Evolutionary conservation across 2,888 invertebrate species (phyloP).

Genomic region (Rutpela maculata): DNA sequence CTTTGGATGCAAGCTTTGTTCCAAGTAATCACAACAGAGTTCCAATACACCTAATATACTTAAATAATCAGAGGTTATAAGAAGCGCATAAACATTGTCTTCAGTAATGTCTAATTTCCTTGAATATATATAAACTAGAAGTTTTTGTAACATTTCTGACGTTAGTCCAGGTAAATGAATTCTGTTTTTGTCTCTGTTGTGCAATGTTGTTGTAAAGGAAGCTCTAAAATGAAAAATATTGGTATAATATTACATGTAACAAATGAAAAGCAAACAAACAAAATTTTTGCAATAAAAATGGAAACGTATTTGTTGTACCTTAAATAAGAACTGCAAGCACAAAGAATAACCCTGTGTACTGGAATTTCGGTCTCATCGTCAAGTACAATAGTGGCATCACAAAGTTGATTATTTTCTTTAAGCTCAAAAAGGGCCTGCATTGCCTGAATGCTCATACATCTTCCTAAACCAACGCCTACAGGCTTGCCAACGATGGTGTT

Average conservation of each 20-base stretch:
- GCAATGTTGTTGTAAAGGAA: conserved; percentile 87
- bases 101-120: conserved; percentile 85
- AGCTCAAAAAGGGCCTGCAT: conserved; percentile 91
- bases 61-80: conserved; percentile 92
- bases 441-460: conserved; percentile 88
- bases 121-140: conserved; percentile 91
- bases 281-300: background rate
- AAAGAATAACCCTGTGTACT: conserved; percentile 90
- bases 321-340: conserved; percentile 94
- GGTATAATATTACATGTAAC: background rate
- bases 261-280: conserved; percentile 4
- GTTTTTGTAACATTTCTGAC: conserved; percentile 84
- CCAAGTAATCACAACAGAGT: conserved; percentile 87
- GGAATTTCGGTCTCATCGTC: conserved; percentile 89
- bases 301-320: conserved; percentile 76
- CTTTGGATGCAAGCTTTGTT: conserved; percentile 81
- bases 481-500: conserved; percentile 62
- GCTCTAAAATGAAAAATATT: conserved; percentile 76
- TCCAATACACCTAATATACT: conserved; percentile 88
- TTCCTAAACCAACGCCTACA: conserved; percentile 74
- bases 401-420: conserved; percentile 87
- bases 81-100: conserved; percentile 87
- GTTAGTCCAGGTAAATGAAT: conserved; percentile 87
- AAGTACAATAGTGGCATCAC: conserved; percentile 89
- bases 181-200: conserved; percentile 81